Evolutionary conservation across 2,113 vertebrate species (phyloP), one percentile per base, ranked within the genome.

Genomic region (Podarcis raffonei): DNA sequence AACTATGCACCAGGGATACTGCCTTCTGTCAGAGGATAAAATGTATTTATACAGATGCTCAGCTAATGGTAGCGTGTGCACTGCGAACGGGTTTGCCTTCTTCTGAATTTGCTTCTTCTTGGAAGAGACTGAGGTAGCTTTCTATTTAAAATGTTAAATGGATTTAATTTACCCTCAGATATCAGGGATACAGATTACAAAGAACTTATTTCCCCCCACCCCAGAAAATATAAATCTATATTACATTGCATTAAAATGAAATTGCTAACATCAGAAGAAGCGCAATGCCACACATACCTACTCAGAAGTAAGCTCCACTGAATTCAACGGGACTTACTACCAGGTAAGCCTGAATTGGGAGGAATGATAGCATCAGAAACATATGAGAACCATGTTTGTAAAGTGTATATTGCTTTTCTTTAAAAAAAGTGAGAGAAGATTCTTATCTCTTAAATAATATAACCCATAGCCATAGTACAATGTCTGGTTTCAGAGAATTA

Each of bases 161-260:
- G 4, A 35, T 92, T 93, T 92, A 82, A 83, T 81, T 96, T 93
- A 94, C 92, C 83, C 93, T 88, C 84, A 95, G 96, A 94, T 95
- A 95, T 87, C 92, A 94, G 91, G 81, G 93, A 89, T 85, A 89
- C 0, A 32, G 69, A 89, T 48, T 90, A 88, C 76, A 79, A 92
- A 84, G 87, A 39, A 68, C 86, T 90, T 95, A 76, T 32, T 53
- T 12, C 94, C 91, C 94, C 81, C 37, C 62, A 62, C 13, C 35
- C 18, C 15, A 39, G 9, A 7, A 89, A 90, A 94, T 95, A 91
- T 77, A 57, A 89, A 90, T 94, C 88, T 93, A 94, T 89, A 93
- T 91, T 96, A 93, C 79, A 88, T 7, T 30, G 84, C 92, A 94
- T 96, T 95, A 95, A 95, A 97, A 96, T 94, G 92, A 95, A 95